Conservation (phyloP, 92 coral and sea anemone genomes). For the Phenganax marumi region DNA sequence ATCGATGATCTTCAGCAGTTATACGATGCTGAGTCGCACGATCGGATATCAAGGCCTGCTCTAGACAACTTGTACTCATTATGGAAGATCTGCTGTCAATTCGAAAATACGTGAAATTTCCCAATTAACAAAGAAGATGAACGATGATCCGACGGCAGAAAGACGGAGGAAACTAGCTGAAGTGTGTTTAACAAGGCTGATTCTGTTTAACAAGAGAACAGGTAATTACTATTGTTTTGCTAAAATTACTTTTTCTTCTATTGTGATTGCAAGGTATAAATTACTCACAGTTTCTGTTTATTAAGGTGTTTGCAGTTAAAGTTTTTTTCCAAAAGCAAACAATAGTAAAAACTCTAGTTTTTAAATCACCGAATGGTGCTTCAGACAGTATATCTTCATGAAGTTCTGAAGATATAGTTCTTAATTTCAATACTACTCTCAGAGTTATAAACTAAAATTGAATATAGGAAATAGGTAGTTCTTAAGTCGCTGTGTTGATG, state of each 20-base stretch:
- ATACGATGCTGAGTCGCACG: conserved; percentile 49
- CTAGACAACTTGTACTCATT: neutral
- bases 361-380: neutral
- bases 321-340: neutral
- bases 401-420: too few relatives aligned
- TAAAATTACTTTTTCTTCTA: neutral
- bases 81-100: neutral
- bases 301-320: neutral
- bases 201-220: conserved; percentile 13
- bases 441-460: too few relatives aligned
- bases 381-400: neutral
- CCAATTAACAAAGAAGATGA: neutral
- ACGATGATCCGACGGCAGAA: neutral
- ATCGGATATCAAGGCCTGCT: conserved; percentile 42
- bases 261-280: neutral
- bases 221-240: conserved; percentile 7
- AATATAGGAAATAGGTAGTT: too few relatives aligned
- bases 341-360: neutral
- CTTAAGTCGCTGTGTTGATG: too few relatives aligned
- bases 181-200: conserved; percentile 1
- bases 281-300: neutral
- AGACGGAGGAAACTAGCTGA: conserved; percentile 9
- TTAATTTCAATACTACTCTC: too few relatives aligned
- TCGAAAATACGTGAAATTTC: neutral
- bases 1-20: conserved; percentile 29